A percentile compares a stretch with the other conserved stretches of the same genome.
These are phyloP conservation scores for Pipistrellus kuhlii DNA, from an alignment of 2,797 vertebrate species.

Conservation along the genomic window DNA sequence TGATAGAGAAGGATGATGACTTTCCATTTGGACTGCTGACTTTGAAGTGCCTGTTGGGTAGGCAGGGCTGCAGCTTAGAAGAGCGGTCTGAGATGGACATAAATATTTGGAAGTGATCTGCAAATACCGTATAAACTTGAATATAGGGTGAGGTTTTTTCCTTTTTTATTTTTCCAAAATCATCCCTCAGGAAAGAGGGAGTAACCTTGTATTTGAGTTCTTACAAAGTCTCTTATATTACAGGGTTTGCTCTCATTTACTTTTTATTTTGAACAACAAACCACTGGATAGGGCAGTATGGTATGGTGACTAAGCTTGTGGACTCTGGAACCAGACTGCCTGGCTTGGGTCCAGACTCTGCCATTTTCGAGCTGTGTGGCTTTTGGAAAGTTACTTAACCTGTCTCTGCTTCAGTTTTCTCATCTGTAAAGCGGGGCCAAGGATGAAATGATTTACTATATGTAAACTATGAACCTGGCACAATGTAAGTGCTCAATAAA, in stretches of 20 bases:
- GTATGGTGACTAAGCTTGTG: constrained; percentile 83
- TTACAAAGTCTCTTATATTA: constrained; percentile 83
- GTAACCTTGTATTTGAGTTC: constrained; percentile 82
- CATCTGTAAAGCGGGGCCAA: constrained; percentile 41
- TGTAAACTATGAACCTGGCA: neutral
- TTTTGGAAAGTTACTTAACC: constrained; percentile 56
- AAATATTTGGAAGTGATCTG: constrained; percentile 83
- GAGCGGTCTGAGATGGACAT: constrained; percentile 65
- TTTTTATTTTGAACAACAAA: constrained; percentile 84
- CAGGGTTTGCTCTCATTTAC: constrained; percentile 84
- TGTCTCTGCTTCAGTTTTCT: constrained; percentile 73
- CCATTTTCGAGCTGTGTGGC: constrained; percentile 69
- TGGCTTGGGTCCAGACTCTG: constrained; percentile 74
- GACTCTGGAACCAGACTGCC: constrained; percentile 80
- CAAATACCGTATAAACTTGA: constrained; percentile 81
- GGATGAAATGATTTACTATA: constrained; percentile 52
- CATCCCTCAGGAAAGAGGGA: constrained; percentile 79
- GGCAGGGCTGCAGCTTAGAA: constrained; percentile 63
- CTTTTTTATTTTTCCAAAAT: constrained; percentile 83
- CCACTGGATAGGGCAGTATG: constrained; percentile 81
- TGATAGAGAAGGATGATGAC: constrained; percentile 60
- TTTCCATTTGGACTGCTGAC: constrained; percentile 65
- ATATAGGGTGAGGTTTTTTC: constrained; percentile 81
- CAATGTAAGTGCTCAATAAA: neutral
- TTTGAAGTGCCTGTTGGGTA: constrained; percentile 72